These are phyloP conservation scores for Pachymerium ferrugineum DNA, from an alignment of 2,888 invertebrate species.

Conservation along the genomic window DNA sequence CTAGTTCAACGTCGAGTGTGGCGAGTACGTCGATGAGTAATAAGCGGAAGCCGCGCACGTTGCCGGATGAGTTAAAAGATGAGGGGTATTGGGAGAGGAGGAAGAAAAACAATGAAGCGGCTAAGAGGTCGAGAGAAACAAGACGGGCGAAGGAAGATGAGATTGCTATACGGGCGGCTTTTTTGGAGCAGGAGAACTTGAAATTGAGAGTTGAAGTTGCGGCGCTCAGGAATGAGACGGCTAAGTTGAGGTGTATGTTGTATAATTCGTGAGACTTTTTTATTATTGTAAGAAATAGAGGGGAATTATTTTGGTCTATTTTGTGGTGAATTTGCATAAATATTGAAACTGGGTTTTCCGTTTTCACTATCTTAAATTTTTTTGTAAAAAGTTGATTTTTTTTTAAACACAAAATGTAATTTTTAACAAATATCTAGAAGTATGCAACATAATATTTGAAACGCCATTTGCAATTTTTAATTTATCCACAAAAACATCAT, in stretches of 20 bases:
- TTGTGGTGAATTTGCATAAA: neutral
- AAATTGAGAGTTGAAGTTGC: conserved; percentile 65
- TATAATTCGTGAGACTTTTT: conserved; percentile 42
- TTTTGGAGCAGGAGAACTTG: conserved; percentile 80
- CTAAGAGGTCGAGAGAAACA: conserved; percentile 86
- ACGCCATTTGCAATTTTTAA: too few relatives aligned
- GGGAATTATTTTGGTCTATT: neutral
- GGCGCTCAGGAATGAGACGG: conserved; percentile 59
- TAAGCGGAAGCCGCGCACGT: conserved; percentile 40
- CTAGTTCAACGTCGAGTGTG: neutral
- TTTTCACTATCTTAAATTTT: too few relatives aligned
- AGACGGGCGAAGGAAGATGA: conserved; percentile 86
- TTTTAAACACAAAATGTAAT: too few relatives aligned
- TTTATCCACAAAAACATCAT: too few relatives aligned
- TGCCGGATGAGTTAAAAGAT: conserved; percentile 56
- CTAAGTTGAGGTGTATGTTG: conserved; percentile 55
- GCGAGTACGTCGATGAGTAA: neutral
- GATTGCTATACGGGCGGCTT: conserved; percentile 79
- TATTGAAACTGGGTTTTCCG: too few relatives aligned
- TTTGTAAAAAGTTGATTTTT: too few relatives aligned
- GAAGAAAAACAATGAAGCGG: conserved; percentile 88
- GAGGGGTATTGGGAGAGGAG: conserved; percentile 81
- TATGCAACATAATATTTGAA: too few relatives aligned
- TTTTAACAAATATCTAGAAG: too few relatives aligned
- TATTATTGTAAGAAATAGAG: too few relatives aligned